These are phyloP conservation scores for Petrocephalus sullivani DNA, from an alignment of 2,797 vertebrate species.

Conservation along the genomic window DNA sequence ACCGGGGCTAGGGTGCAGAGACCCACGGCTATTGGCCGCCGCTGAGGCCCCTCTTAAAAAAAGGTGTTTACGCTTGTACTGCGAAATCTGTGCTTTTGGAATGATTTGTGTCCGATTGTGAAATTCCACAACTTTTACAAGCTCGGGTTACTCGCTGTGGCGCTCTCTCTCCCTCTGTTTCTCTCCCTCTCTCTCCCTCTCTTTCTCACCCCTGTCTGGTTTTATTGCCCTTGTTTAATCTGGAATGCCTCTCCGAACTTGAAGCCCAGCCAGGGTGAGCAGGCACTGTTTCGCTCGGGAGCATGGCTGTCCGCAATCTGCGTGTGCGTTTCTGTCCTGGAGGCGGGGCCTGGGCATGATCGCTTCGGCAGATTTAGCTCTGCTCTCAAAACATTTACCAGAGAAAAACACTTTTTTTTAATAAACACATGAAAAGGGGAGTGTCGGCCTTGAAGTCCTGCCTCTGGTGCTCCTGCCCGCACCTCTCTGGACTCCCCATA, in stretches of 20 bases:
- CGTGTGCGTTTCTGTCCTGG: constrained; percentile 39
- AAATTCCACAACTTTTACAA: constrained; percentile 59
- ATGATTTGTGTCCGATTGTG: constrained; percentile 59
- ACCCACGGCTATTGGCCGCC: not conserved
- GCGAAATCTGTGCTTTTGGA: constrained; percentile 59
- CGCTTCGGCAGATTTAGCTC: constrained; percentile 23
- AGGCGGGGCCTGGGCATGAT: constrained; percentile 33
- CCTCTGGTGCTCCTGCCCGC: not conserved
- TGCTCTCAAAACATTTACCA: constrained; percentile 18
- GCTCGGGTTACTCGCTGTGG: not conserved
- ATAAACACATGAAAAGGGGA: not conserved
- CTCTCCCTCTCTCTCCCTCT: constrained; percentile 15
- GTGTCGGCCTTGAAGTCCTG: not conserved
- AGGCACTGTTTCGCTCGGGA: constrained; percentile 56
- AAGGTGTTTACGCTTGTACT: constrained; percentile 24
- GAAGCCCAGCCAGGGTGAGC: constrained; percentile 42
- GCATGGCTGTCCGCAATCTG: constrained; percentile 38
- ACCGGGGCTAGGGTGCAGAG: not conserved
- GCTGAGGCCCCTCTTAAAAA: not conserved
- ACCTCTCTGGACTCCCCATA: not conserved
- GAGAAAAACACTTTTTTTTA: constrained; percentile 3
- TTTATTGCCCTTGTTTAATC: constrained; percentile 28
- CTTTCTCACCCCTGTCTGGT: constrained; percentile 26
- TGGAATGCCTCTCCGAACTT: constrained; percentile 40
- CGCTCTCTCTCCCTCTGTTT: constrained; percentile 24